A percentile compares a stretch with the other conserved stretches of the same genome.
Conservation (phyloP, 2,888 invertebrate genomes). For the Cantharis lateralis region DNA sequence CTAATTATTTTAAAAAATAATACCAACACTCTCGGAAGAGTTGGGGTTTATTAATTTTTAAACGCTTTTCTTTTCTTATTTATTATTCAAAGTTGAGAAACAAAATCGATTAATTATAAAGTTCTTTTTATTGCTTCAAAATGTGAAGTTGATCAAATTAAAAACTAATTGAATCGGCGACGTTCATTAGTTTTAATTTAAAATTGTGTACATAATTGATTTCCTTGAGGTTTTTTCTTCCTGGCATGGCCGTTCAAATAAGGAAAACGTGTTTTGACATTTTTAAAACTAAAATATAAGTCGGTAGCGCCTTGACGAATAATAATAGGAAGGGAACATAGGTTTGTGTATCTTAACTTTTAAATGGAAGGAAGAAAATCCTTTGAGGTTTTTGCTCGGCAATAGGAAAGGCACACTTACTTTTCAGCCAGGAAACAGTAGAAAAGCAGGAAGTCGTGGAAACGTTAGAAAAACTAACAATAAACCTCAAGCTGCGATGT, state of each 20-base stretch:
- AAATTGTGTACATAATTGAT: neutral
- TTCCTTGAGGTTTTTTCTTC: neutral
- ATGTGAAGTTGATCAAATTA: neutral
- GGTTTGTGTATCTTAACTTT: neutral
- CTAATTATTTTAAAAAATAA: neutral
- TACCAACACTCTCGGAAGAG: neutral
- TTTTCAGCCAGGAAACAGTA: constrained; percentile 41
- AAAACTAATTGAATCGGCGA: constrained; percentile 2
- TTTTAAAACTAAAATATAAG: neutral
- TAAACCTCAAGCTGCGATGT: constrained; percentile 44
- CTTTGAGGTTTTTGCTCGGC: neutral
- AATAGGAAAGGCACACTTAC: constrained; percentile 23
- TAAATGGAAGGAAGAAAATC: neutral
- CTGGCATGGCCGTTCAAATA: neutral
- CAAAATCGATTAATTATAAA: constrained; percentile 2
- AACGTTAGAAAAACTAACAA: constrained; percentile 45
- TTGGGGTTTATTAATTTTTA: neutral
- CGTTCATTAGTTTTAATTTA: neutral
- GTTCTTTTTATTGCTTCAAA: neutral
- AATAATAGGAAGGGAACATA: neutral
- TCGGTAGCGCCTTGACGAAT: neutral
- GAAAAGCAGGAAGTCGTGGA: constrained; percentile 42
- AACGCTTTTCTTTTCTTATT: neutral
- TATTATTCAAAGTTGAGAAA: neutral
- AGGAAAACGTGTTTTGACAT: neutral